Percentiles rank a stretch among this genome's conserved stretches.
These are phyloP conservation scores for Periplaneta americana DNA, from an alignment of 1,140 invertebrate species.

Conservation along the genomic window DNA sequence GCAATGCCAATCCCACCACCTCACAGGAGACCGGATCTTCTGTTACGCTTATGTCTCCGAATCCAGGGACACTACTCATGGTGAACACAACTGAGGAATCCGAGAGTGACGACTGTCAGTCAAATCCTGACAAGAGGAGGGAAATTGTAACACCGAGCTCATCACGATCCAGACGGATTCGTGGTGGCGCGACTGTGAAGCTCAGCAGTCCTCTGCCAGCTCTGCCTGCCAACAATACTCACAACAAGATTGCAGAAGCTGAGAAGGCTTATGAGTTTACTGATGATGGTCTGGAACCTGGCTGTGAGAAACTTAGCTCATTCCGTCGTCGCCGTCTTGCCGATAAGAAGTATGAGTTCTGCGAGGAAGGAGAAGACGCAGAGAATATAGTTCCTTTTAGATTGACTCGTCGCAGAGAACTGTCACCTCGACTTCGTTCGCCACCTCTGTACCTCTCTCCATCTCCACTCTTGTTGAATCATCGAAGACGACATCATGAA, in stretches of 20 bases:
- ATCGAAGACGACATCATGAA: slow-evolving; percentile 9
- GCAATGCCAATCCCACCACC: not conserved
- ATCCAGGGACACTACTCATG: slow-evolving; percentile 1
- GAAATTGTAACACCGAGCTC: not conserved
- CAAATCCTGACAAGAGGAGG: not conserved
- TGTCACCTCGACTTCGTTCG: slow-evolving; percentile 6
- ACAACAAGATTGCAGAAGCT: slow-evolving; percentile 34
- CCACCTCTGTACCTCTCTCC: slow-evolving; percentile 6
- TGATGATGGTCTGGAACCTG: slow-evolving; percentile 64
- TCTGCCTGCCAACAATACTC: not conserved
- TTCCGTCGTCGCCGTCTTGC: slow-evolving; percentile 75
- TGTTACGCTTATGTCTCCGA: slow-evolving; percentile 7
- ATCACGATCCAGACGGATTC: not conserved
- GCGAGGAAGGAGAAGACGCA: slow-evolving; percentile 65
- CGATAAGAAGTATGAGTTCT: slow-evolving; percentile 89
- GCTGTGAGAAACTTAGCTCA: slow-evolving; percentile 74
- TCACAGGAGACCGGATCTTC: not conserved
- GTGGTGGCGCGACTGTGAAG: not conserved
- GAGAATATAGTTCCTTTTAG: slow-evolving; percentile 78
- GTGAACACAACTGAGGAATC: slow-evolving; percentile 28
- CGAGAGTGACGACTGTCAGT: slow-evolving; percentile 25
- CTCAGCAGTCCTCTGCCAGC: slow-evolving; percentile 3
- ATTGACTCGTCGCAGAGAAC: slow-evolving; percentile 14
- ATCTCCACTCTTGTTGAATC: not conserved
- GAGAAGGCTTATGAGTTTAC: slow-evolving; percentile 82